Conservation (phyloP, 2,113 vertebrate genomes). For the Eonycteris spelaea region DNA sequence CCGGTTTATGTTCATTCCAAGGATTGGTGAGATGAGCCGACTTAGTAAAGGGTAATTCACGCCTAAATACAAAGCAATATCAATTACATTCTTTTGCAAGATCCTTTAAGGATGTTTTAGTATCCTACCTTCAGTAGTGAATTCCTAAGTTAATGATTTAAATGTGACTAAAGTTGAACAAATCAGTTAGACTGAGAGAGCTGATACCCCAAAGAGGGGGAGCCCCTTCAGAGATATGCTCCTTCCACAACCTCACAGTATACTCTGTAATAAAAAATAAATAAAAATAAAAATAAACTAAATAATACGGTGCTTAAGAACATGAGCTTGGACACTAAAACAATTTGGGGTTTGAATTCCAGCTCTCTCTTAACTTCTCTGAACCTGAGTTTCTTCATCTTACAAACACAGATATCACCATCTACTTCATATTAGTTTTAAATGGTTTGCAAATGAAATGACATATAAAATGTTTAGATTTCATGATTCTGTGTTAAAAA, state of each 20-base stretch:
- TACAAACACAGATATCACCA: not conserved
- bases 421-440: not conserved
- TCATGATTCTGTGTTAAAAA: not conserved
- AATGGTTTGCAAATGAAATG: not conserved
- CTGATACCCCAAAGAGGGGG: not conserved
- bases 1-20: constrained; percentile 99
- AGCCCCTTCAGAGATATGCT: not conserved
- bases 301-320: not conserved
- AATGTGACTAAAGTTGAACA: not conserved
- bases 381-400: not conserved
- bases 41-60: constrained; percentile 97
- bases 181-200: not conserved
- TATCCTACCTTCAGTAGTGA: not conserved
- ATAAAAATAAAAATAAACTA: not conserved
- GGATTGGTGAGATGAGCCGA: constrained; percentile 96
- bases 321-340: not conserved
- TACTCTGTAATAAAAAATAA: not conserved
- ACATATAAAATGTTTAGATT: not conserved
- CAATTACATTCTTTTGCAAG: constrained; percentile 54
- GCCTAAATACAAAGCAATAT: constrained; percentile 83
- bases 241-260: not conserved
- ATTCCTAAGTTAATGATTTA: not conserved
- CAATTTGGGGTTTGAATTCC: not conserved
- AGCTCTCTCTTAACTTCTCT: not conserved
- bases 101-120: not conserved